Evolutionary conservation across 1,140 invertebrate genomes (phyloP), one percentile per base, ranked within the genome.

Genomic region (Temnothorax nylanderi): DNA sequence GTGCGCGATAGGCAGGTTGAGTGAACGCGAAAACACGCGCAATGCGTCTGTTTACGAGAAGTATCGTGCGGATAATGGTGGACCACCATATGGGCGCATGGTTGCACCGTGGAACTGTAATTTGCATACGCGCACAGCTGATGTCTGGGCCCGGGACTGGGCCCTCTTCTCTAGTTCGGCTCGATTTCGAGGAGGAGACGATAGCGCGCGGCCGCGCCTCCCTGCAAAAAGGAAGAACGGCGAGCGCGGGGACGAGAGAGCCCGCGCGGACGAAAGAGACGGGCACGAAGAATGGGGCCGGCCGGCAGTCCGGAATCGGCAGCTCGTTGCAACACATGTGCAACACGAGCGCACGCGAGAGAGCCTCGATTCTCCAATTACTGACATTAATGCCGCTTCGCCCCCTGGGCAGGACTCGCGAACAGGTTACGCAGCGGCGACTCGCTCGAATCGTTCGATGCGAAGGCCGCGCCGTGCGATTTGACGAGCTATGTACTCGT

Each of bases 51-150:
- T 62, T 49, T 64, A 85, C n/a, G 85, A 77, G 41, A 56, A 47
- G 86, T 89, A 92, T 89, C 91, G 91, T 93, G 92, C 91, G 90
- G 92, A 93, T 93, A 93, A 93, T 93, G 65, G 90, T 88, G 88
- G 92, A 91, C 89, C 89, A 93, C 91, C 92, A 93, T 93, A 93
- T 93, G 92, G 92, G 88, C 90, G 88, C 88, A 69, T 47, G 78
- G 75, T 87, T 87, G 88, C 80, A 87, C 69, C 87, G 87, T 65
- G 77, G 71, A 90, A 74, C 86, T 93, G 92, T 92, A 93, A 93
- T 93, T 93, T 93, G 91, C 92, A 93, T 93, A 13, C 44, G 87
- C 88, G 88, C 89, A 87, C 90, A 91, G 89, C 89, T 91, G 90
- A 91, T 90, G 87, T 87, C 85, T 89, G 90, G 26, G 80, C 75